Evolutionary conservation across 1,140 invertebrate species (phyloP), one percentile per base, ranked within the genome.

Genomic region (Drosophila pseudoananassae): DNA sequence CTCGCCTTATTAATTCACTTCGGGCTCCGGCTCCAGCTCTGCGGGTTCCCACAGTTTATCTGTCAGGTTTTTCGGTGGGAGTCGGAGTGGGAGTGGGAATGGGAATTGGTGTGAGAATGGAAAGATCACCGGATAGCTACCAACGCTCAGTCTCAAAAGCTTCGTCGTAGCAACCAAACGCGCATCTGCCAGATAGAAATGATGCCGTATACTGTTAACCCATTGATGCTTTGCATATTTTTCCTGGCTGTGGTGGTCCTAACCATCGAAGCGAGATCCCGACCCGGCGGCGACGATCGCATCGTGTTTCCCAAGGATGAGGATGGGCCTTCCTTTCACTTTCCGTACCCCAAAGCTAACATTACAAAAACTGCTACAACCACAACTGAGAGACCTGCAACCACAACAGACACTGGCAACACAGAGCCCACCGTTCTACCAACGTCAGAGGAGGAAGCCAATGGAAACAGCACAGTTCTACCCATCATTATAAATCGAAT

Each of bases 101-200:
- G 54, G 15, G 15, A 20, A 12, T 61, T 9, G 4, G 15, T 31
- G 14, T 29, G 15, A 20, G 23, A 40, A 10, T 63, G 57, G 29
- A 10, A 46, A 66, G 65, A 68, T 66, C 47, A 54, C 64, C 49
- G 40, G 40, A 52, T 36, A 29, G 15, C 23, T 38, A 15, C 33
- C 33, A 53, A 20, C 17, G 8, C 15, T 57, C 82, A 85, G 82
- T 85, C 54, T 57, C 25, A 14, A 43, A 64, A 61, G 57, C 65
- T 78, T 50, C 23, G 74, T 58, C 9, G 54, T 54, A 85, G 82
- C 70, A 57, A 63, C 23, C 49, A 71, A 87, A 81, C 82, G 82
- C 65, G 64, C 38, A 49, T 38, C 51, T 54, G 43, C 38, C 17
- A 20, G 8, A 47, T 12, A 43, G 17, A 55, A 20, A 40, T 17